Conservation (phyloP, 2,888 invertebrate genomes). For the Dioctria linearis region DNA sequence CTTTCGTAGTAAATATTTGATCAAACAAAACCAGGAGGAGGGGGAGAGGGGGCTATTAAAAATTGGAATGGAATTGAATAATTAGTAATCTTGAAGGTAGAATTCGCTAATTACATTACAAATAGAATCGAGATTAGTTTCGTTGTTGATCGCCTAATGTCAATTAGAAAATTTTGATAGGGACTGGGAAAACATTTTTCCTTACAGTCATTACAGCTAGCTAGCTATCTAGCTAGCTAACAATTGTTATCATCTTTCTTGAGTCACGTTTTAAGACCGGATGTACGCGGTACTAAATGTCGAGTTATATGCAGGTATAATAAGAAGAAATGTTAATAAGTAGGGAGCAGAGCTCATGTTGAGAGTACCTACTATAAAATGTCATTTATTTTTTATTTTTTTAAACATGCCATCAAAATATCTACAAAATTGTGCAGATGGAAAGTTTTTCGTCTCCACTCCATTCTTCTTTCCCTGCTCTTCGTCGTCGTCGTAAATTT, state of each 20-base stretch:
- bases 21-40: too few relatives aligned
- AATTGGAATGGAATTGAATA: background rate
- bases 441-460: background rate
- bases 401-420: slow-evolving; percentile 5
- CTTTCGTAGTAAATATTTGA: background rate
- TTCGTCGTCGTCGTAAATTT: slow-evolving; percentile 3
- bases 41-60: too few relatives aligned
- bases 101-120: background rate
- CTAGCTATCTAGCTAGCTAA: background rate
- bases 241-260: background rate
- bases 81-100: background rate
- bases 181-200: background rate
- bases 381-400: background rate
- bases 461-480: background rate
- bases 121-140: too few relatives aligned
- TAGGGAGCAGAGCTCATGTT: background rate
- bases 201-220: background rate
- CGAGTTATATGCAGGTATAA: background rate
- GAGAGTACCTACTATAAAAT: background rate
- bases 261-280: slow-evolving; percentile 18
- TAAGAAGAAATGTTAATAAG: background rate
- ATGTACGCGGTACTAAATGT: background rate
- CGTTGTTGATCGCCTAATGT: background rate
- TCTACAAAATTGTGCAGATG: slow-evolving; percentile 34
- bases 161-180: background rate